Conservation (phyloP, 2,797 vertebrate species). For the Alouatta caraya region DNA sequence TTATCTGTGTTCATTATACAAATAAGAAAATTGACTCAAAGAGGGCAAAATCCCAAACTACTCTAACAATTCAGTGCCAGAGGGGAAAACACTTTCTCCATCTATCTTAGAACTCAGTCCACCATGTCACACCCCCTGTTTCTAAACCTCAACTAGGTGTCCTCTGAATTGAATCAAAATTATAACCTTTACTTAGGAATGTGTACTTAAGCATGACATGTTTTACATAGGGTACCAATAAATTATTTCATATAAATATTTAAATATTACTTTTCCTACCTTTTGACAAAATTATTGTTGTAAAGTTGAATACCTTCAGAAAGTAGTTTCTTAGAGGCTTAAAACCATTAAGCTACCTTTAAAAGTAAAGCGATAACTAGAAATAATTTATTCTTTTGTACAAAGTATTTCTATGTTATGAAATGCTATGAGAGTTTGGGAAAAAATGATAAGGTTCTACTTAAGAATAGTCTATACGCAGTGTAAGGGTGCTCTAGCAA, state of each 20-base stretch:
- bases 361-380: neutral
- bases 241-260: neutral
- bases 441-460: neutral
- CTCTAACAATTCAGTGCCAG: neutral
- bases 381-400: neutral
- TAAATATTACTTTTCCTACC: neutral
- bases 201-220: neutral
- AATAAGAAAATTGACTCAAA: neutral
- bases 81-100: neutral
- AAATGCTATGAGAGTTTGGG: neutral
- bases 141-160: neutral
- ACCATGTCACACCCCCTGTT: neutral
- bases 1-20: neutral
- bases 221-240: neutral
- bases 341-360: neutral
- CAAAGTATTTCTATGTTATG: neutral
- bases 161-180: neutral
- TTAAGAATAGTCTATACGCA: neutral
- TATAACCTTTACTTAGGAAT: neutral
- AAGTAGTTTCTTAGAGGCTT: neutral
- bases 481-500: neutral
- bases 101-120: neutral
- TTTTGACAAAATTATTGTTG: neutral
- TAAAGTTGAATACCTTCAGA: neutral
- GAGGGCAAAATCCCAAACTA: neutral